Base-by-base conservation (phyloP, 2,888 invertebrate genomes). In the Caenorhabditis sp. region DNA sequence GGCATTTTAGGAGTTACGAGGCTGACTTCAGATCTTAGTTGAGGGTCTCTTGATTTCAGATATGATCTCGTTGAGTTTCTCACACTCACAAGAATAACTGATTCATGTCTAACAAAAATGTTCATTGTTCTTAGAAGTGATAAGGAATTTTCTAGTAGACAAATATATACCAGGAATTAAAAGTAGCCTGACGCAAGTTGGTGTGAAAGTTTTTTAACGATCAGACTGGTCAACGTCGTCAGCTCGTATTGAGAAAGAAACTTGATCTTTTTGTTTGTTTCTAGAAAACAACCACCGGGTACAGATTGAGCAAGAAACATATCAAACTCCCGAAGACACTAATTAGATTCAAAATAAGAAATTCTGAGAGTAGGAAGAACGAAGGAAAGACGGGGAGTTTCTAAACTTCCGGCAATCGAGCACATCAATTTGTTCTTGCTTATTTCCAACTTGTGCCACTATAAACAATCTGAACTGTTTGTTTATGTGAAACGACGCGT, bases 391-490 rank as follows among this genome's bases (percentile, higher is more conserved):
- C 24, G 49, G 38, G 31, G 35, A 47, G 47, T 49, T 24, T 47
- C n/a, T 49, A 59, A 41, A 56, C 61, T 59, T 79, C 79, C 70
- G 68, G 70, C 64, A 64, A 63, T 63, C 54, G 31, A 19, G 64
- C 51, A n/a, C 24, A 68, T 58, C 59, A 66, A 68, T 66, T 76
- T 51, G 49, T 22, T 66, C 26, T 54, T 10, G 28, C 38, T 22
- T 56, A 26, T 64, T 73, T 73, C 49, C 19, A 22, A 24, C 47
- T 56, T 44, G 44, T 41, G 26, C 38, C 44, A 31, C 22, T 44
- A 70, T 79, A 79, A 79, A 79, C 79, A 79, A 70, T 35, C 22
- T 44, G 26, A 69, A 54, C 70, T 35, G 56, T 79, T 79, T 79
- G 79, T 79, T 79, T 79, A 79, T 63, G 14, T 41, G n/a, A 59